Evolutionary conservation across 64 coral and sea anemone genomes (phyloP).

Genomic region (Stichodactyla mertensii): DNA sequence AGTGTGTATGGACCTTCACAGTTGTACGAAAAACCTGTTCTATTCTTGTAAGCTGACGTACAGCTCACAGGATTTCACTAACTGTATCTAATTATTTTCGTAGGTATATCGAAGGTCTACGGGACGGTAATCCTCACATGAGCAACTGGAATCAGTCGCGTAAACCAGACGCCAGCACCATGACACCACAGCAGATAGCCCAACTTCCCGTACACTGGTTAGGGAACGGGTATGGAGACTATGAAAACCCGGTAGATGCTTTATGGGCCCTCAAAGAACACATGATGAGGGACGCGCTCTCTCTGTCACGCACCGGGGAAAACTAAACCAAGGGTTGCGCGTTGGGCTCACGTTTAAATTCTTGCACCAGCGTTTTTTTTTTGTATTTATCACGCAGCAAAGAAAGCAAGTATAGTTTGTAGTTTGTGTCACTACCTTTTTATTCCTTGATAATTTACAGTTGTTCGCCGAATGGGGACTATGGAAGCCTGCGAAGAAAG

Average conservation of each 20-base stretch:
- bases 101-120: slow-evolving; percentile 98
- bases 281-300: slow-evolving; percentile 88
- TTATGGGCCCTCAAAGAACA: slow-evolving; percentile 94
- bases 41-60: too few relatives aligned
- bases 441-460: background rate
- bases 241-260: slow-evolving; percentile 84
- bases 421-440: background rate
- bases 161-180: slow-evolving; percentile 70
- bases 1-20: too few relatives aligned
- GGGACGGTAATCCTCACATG: slow-evolving; percentile 92
- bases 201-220: slow-evolving; percentile 94
- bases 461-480: too few relatives aligned
- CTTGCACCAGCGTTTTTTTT: background rate
- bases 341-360: background rate
- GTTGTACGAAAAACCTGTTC: too few relatives aligned
- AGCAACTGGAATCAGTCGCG: slow-evolving; percentile 93
- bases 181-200: slow-evolving; percentile 85
- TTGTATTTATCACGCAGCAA: background rate
- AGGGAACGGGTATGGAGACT: slow-evolving; percentile 79
- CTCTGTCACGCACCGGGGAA: slow-evolving; percentile 44
- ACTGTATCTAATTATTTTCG: background rate
- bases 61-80: background rate
- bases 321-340: background rate
- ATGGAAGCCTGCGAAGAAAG: background rate
- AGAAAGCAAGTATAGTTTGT: background rate